Base-by-base conservation (phyloP, 2,113 vertebrate genomes). In the Xiphophorus hellerii region DNA sequence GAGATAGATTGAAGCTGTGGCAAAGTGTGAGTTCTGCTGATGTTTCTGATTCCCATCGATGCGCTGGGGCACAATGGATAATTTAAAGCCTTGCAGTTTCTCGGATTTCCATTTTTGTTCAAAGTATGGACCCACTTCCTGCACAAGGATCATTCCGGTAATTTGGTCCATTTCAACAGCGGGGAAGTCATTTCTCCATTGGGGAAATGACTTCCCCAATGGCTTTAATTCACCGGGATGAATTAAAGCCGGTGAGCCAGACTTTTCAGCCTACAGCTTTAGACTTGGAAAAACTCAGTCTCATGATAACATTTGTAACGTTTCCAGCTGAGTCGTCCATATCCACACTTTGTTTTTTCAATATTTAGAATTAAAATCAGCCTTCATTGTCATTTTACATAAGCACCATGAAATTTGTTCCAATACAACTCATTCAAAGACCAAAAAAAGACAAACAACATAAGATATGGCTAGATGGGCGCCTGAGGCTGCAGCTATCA, bases 21-120 rank as follows among this genome's bases (percentile, higher is more conserved):
- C 71, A 60, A 76, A 65, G 61, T 29, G 54, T 31, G 84, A 39
- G 42, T 74, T 78, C 69, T 79, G 61, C 77, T 66, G 80, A 87
- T 83, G 72, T 67, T 67, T 78, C 77, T 84, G 85, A 90, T 91
- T 90, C 88, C 84, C 85, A 84, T 51, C 9, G 78, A 82, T 80
- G 74, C 82, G 61, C 76, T 33, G 33, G 28, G 71, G 78, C 69
- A 78, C 78, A 80, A 71, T 70, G n/a, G 78, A 73, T 82, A 78
- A 62, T 71, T 62, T 73, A 71, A 85, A 58, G 82, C 22, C 27
- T 78, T 71, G 31, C 80, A 2, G 1, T 73, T 86, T 73, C 44
- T 22, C 58, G 44, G 61, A 78, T 86, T 85, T 83, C 58, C 62
- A 62, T 74, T 80, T 39, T 72, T 54, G 60, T 28, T 76, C 61